Evolutionary conservation across 2,888 invertebrate species (phyloP).

Genomic region (Resseliella maxima): DNA sequence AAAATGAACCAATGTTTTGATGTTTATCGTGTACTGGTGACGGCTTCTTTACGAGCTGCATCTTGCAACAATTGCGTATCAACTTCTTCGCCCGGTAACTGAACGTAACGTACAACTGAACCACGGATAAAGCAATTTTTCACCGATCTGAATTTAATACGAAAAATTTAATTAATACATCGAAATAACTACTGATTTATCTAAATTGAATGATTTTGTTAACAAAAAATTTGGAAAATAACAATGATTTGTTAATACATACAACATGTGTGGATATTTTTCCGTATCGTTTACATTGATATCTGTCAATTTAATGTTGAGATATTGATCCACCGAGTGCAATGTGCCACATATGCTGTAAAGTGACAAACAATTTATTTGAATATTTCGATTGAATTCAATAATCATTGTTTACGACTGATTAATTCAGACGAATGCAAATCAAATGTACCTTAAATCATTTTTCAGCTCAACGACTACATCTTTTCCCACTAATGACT

Average conservation of each 20-base stretch:
- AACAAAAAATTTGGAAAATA: no score
- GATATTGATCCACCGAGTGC: conserved; percentile 98
- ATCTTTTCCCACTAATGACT: conserved; percentile 97
- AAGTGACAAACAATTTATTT: no score
- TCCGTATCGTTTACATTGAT: conserved; percentile 98
- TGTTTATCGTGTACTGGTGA: conserved; percentile 81
- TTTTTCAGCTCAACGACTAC: conserved; percentile 99
- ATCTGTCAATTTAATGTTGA: conserved; percentile 98
- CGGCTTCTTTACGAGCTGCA: conserved; percentile 96
- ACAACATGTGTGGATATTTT: conserved; percentile 97
- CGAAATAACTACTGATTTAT: no score
- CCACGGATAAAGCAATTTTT: conserved; percentile 99
- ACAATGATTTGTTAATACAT: no score
- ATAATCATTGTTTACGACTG: conserved; percentile 46
- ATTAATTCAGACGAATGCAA: no score
- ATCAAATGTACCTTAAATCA: conserved; percentile 95
- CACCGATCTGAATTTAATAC: conserved; percentile 81
- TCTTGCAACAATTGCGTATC: conserved; percentile 98
- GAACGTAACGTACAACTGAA: conserved; percentile 97
- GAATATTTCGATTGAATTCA: background rate
- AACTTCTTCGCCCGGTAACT: conserved; percentile 97
- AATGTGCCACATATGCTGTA: conserved; percentile 95
- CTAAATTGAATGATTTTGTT: no score
- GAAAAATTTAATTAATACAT: no score
- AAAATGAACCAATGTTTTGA: no score